Percentiles rank a stretch among this genome's conserved stretches.
phyloP scores from a whole-genome alignment of 2,113 vertebrate genomes.

The Corynorhinus townsendii region DNA sequence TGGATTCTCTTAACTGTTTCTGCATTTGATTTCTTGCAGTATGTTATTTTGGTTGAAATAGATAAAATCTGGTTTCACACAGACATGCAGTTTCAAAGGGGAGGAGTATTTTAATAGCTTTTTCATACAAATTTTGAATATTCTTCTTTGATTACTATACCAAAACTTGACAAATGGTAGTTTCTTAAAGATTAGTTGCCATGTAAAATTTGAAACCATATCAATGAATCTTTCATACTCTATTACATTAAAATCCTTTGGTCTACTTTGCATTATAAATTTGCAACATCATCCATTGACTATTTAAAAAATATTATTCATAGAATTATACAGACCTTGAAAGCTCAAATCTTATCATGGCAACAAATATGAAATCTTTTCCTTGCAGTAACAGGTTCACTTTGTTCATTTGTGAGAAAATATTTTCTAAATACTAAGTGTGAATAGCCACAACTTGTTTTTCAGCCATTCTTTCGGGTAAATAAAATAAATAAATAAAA shows the following conservation, averaged over 20 bases:
- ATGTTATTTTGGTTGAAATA: not conserved
- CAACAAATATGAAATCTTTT: not conserved
- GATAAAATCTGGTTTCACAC: not conserved
- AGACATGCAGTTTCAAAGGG: not conserved
- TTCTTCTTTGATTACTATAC: not conserved
- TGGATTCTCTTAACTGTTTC: constrained; percentile 2
- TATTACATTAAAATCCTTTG: not conserved
- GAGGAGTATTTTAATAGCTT: not conserved
- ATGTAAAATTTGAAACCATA: not conserved
- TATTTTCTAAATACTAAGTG: not conserved
- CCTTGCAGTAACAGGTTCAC: not conserved
- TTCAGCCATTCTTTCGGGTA: not conserved
- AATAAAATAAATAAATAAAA: not conserved
- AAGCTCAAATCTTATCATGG: not conserved
- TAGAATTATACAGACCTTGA: not conserved
- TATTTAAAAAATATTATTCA: not conserved
- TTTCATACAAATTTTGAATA: not conserved
- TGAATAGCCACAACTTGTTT: not conserved
- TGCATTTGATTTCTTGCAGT: not conserved
- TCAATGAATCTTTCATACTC: not conserved
- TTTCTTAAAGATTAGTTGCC: not conserved
- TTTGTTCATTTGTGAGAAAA: constrained; percentile 3
- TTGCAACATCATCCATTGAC: not conserved
- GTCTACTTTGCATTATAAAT: not conserved
- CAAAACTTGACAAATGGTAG: not conserved